Percentiles rank a stretch among this genome's conserved stretches.
phyloP scores from a whole-genome alignment of 2,113 vertebrate species.

The Dicrurus megarhynchus region DNA sequence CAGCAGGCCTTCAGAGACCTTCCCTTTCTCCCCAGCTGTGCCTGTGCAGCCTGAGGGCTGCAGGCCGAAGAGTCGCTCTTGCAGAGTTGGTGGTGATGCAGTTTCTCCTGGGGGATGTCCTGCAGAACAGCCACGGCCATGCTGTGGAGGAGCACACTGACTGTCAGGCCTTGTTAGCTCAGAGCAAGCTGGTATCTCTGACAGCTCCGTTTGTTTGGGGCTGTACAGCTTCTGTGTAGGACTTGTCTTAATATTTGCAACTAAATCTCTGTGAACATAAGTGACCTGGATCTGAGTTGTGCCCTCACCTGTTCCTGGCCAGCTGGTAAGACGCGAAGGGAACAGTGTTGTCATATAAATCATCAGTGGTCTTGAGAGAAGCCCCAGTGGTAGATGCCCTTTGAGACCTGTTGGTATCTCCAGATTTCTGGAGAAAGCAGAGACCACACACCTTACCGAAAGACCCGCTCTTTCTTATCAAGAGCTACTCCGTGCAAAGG shows the following conservation, averaged over 20 bases:
- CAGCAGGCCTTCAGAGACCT: not conserved
- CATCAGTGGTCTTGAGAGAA: not conserved
- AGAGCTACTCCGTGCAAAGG: not conserved
- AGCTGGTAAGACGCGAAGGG: not conserved
- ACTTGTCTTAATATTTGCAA: not conserved
- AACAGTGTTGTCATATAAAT: not conserved
- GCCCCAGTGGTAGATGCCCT: not conserved
- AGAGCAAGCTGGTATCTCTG: slow-evolving; percentile 30
- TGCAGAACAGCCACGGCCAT: slow-evolving; percentile 29
- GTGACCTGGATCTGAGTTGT: not conserved
- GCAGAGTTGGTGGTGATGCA: slow-evolving; percentile 68
- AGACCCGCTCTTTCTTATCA: not conserved
- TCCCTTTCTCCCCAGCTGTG: slow-evolving; percentile 65
- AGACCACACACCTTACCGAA: not conserved
- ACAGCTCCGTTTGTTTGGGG: not conserved
- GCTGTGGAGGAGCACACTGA: not conserved
- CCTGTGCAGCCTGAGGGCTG: slow-evolving; percentile 65
- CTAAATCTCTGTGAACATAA: not conserved
- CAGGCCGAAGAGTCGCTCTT: slow-evolving; percentile 60
- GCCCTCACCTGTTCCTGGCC: not conserved
- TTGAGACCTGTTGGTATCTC: not conserved
- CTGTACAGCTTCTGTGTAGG: not conserved
- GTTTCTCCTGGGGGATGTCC: slow-evolving; percentile 72
- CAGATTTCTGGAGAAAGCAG: not conserved
- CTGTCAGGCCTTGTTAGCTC: not conserved